These are phyloP conservation scores for Enteromius treurensis DNA, from an alignment of 2,797 vertebrate genomes.

Conservation along the genomic window DNA sequence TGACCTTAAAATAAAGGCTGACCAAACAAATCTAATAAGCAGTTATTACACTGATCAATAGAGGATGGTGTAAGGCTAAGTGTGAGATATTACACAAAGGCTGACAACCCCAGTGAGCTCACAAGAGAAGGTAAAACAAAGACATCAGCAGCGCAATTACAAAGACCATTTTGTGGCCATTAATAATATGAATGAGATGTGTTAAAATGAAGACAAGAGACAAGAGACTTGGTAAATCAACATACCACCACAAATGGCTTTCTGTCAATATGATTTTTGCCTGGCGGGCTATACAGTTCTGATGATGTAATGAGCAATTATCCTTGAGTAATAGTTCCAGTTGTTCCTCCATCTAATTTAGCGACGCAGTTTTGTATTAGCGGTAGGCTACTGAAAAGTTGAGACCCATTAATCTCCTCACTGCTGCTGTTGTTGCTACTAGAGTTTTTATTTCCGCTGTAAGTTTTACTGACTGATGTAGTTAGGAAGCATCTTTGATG, in stretches of 20 bases:
- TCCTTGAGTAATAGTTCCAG: constrained; percentile 45
- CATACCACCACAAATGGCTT: constrained; percentile 39
- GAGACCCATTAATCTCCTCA: constrained; percentile 35
- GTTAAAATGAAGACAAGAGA: constrained; percentile 38
- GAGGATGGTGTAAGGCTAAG: not conserved
- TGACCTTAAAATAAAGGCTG: not conserved
- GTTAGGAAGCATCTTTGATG: constrained; percentile 1
- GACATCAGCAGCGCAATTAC: constrained; percentile 22
- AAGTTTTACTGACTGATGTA: constrained; percentile 25
- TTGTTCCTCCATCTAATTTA: constrained; percentile 30
- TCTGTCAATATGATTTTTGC: constrained; percentile 49
- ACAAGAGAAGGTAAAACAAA: constrained; percentile 38
- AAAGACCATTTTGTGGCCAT: constrained; percentile 45
- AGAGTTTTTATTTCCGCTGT: constrained; percentile 23
- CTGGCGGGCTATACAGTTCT: constrained; percentile 18
- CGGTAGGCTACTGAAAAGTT: not conserved
- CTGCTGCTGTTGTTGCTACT: constrained; percentile 1
- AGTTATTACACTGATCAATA: not conserved
- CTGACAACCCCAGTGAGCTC: constrained; percentile 33
- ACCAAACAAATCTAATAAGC: not conserved
- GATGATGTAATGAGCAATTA: constrained; percentile 55
- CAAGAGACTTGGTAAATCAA: constrained; percentile 50
- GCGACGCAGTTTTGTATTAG: not conserved
- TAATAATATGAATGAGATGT: constrained; percentile 43
- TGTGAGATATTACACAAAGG: constrained; percentile 11